Evolutionary conservation across 2,797 vertebrate genomes (phyloP), one percentile per base, ranked within the genome.

Genomic region (Erpetoichthys calabaricus): DNA sequence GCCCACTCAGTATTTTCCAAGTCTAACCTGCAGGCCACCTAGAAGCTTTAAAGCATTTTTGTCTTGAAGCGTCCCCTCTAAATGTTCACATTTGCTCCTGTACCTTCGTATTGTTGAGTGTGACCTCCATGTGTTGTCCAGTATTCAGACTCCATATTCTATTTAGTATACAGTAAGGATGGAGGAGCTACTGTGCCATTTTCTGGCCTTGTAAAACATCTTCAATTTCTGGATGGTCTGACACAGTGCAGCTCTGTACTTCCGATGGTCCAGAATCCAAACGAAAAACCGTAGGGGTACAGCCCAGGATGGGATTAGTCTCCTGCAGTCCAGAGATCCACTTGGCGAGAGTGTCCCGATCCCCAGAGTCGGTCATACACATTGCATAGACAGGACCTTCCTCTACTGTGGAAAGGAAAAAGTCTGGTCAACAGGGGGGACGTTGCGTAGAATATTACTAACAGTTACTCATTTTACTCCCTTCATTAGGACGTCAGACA

Each of bases 281-380:
- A 42, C 87, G 86, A 68, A 96, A 95, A 47, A 96, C 46, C 0
- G 91, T 88, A 0, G 89, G 86, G 8, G 84, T 76, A n/a, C 42
- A 71, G 8, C 79, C 82, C 63, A 96, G 73, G 9, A 84, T 53
- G 3, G 89, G 87, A 67, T 92, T 94, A 60, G 70, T 78, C 65
- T 85, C 70, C 69, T 94, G 90, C 47, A 95, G 82, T 51, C 84
- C 81, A 1, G 81, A 80, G 66, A 96, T 86, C 92, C 92, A 96
- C 63, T 78, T 84, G 62, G 83, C 84, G 47, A 96, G 76, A 2
- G 84, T 86, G 8, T 64, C 74, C 69, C 89, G 85, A 64, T 92
- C 85, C 4, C 84, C 84, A 3, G 68, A 80, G 8, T 79, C 69
- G 0, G 77, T 75, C 84, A 94, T 86, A 57, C 91, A 94, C 75